Conservation (phyloP, 2,888 invertebrate species). For the Ochropleura leucogaster region DNA sequence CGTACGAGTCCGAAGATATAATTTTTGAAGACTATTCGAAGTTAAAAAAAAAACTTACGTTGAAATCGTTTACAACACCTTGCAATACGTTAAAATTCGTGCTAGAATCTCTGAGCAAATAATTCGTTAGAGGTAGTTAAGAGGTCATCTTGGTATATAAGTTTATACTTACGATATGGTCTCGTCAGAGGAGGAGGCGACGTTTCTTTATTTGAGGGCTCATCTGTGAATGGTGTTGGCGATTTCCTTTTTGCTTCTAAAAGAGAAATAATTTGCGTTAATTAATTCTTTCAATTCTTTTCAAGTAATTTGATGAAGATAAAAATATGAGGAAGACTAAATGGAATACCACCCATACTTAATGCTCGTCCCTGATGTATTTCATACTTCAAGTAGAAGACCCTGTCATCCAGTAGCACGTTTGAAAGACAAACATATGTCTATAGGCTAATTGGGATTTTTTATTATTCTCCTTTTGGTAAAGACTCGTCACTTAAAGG, state of each 20-base stretch:
- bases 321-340: neutral
- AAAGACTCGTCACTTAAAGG: too few relatives aligned
- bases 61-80: neutral
- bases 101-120: neutral
- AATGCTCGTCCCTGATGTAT: neutral
- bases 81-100: neutral
- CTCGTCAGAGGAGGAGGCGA: slow-evolving; percentile 1
- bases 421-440: too few relatives aligned
- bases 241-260: slow-evolving; percentile 36
- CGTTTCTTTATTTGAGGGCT: slow-evolving; percentile 6
- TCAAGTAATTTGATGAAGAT: neutral
- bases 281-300: neutral
- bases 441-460: too few relatives aligned
- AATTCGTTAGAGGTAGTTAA: neutral
- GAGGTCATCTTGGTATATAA: neutral
- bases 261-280: slow-evolving; percentile 18
- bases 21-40: neutral
- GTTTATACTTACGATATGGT: slow-evolving; percentile 33
- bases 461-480: too few relatives aligned
- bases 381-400: neutral
- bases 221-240: slow-evolving; percentile 11
- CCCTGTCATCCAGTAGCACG: neutral
- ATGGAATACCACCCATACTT: neutral
- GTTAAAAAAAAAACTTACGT: neutral
- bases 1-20: neutral